Conservation (phyloP, 2,888 invertebrate genomes). For the Pseudococcus longispinus region DNA sequence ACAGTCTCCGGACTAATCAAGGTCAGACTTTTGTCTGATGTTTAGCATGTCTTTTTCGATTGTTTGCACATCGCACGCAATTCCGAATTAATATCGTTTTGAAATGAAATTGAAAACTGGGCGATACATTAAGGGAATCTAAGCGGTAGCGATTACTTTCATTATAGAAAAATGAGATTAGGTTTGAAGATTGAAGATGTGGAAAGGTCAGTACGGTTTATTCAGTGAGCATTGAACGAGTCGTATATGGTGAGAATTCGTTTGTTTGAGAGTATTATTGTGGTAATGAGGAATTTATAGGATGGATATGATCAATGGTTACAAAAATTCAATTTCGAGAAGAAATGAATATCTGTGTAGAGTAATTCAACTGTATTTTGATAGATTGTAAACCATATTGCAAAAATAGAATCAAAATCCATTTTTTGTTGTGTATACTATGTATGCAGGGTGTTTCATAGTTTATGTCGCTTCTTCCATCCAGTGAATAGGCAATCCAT, state of each 20-base stretch:
- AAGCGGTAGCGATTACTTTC: not conserved
- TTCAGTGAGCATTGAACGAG: not conserved
- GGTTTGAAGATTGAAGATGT: not conserved
- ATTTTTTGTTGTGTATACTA: too few relatives aligned
- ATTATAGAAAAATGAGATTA: not conserved
- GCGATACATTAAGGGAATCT: not conserved
- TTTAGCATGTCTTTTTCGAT: not conserved
- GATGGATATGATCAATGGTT: too few relatives aligned
- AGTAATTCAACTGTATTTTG: too few relatives aligned
- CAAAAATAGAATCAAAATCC: too few relatives aligned
- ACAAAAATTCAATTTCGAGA: too few relatives aligned
- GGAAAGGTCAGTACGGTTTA: not conserved
- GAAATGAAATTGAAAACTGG: not conserved
- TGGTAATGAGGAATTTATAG: too few relatives aligned
- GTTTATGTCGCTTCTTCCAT: too few relatives aligned
- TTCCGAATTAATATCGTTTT: not conserved
- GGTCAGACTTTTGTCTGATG: constrained; percentile 31
- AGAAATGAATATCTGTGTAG: too few relatives aligned
- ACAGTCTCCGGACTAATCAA: not conserved
- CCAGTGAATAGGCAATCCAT: too few relatives aligned
- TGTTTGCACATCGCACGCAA: not conserved
- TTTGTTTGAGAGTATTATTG: not conserved
- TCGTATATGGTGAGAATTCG: not conserved
- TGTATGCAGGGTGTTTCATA: too few relatives aligned
- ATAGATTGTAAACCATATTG: too few relatives aligned